phyloP scores from a whole-genome alignment of 2,797 vertebrate genomes.

The Halcyon smyrnensis region DNA sequence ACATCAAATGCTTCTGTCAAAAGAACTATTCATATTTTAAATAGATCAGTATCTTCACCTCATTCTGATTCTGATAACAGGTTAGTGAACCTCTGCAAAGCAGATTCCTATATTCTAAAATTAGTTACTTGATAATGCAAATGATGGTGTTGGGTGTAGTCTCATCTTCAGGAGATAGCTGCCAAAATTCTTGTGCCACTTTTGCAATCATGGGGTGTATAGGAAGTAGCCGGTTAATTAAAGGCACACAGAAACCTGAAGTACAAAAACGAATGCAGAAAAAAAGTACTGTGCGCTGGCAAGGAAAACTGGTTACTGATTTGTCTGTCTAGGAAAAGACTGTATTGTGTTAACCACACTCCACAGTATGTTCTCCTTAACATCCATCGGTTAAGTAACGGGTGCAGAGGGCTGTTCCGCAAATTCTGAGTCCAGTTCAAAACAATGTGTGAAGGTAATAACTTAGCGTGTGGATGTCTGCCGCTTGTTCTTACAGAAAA shows the following conservation, averaged over 20 bases:
- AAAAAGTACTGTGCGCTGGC: background rate
- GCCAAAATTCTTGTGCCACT: background rate
- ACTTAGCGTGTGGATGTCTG: background rate
- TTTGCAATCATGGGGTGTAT: background rate
- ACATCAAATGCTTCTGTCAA: conserved; percentile 42
- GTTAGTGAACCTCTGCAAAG: conserved; percentile 56
- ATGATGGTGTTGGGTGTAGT: background rate
- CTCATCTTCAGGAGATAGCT: background rate
- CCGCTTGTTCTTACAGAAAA: background rate
- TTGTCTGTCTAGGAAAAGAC: background rate
- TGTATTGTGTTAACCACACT: background rate
- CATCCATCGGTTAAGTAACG: background rate
- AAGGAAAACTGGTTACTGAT: background rate
- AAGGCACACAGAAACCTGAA: background rate
- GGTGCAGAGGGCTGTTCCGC: background rate
- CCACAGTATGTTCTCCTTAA: background rate
- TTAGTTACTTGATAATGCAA: background rate
- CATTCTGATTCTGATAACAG: conserved; percentile 73
- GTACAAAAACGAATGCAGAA: background rate
- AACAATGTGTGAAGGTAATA: background rate
- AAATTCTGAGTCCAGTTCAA: background rate
- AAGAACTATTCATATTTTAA: conserved; percentile 64
- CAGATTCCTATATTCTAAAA: background rate
- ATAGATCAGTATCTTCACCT: conserved; percentile 60
- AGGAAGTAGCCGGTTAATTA: background rate